A percentile compares a stretch with the other conserved stretches of the same genome.
Evolutionary conservation across 2,797 vertebrate genomes (phyloP).

Genomic region (Chaunax sp.): DNA sequence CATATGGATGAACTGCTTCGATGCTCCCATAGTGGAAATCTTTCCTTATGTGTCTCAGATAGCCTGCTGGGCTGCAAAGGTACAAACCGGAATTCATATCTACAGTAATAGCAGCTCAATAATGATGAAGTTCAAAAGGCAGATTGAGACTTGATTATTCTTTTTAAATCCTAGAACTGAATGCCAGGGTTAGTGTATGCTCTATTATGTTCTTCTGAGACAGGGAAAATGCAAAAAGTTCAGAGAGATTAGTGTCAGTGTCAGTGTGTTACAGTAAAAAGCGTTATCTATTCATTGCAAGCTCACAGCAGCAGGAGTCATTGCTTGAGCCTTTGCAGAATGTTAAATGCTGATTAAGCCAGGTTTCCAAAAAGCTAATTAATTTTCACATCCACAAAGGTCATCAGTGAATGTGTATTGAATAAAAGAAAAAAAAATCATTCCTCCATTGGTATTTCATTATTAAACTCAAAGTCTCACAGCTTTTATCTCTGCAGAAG

Average conservation of each 20-base stretch:
- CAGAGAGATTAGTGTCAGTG: conserved; percentile 50
- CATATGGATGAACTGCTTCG: conserved; percentile 33
- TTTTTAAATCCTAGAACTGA: conserved; percentile 15
- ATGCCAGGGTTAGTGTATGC: conserved; percentile 34
- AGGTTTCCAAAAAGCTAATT: conserved; percentile 11
- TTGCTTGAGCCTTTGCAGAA: conserved; percentile 1
- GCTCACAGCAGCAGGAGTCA: conserved; percentile 5
- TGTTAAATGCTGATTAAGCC: conserved; percentile 7
- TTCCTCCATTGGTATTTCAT: conserved; percentile 6
- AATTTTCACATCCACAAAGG: conserved; percentile 15
- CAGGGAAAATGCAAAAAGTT: conserved; percentile 29
- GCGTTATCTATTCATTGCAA: conserved; percentile 14
- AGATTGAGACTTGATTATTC: conserved; percentile 23
- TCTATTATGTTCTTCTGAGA: conserved; percentile 37
- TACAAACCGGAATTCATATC: conserved; percentile 5
- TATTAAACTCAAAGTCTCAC: neutral
- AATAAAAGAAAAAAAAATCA: neutral
- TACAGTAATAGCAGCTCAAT: conserved; percentile 16
- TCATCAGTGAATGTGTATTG: conserved; percentile 11
- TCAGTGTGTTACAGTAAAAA: conserved; percentile 35
- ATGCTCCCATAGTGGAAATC: conserved; percentile 3
- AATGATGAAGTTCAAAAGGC: conserved; percentile 27
- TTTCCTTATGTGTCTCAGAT: conserved; percentile 6
- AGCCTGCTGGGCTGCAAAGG: conserved; percentile 6
- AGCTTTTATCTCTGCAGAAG: neutral